Conservation (phyloP, 2,797 vertebrate species). For the Enteromius viviparus region DNA sequence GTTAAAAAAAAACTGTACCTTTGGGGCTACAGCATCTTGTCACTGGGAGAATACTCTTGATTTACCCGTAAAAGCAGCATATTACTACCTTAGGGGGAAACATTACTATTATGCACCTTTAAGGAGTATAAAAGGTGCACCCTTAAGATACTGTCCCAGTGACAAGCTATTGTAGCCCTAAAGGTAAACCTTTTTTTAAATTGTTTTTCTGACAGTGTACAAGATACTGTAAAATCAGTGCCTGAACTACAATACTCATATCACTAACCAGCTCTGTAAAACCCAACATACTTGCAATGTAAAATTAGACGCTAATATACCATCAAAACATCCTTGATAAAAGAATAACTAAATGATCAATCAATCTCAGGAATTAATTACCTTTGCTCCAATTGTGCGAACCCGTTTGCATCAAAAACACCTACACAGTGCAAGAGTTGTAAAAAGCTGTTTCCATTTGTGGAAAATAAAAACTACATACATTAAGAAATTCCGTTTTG, state of each 20-base stretch:
- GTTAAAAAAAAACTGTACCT: not conserved
- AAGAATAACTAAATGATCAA: conserved; percentile 19
- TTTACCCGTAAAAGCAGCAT: not conserved
- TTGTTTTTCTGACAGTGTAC: not conserved
- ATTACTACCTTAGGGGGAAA: not conserved
- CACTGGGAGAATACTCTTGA: not conserved
- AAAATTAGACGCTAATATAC: not conserved
- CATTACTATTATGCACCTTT: not conserved
- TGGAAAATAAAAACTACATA: conserved; percentile 34
- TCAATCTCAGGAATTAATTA: conserved; percentile 72
- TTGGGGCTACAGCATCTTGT: conserved; percentile 3
- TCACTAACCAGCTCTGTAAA: not conserved
- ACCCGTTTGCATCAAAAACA: conserved; percentile 61
- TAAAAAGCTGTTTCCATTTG: not conserved
- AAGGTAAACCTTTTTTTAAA: not conserved
- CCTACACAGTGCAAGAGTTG: conserved; percentile 63
- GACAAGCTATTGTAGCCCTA: not conserved
- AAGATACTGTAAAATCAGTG: not conserved
- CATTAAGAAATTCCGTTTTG: not conserved
- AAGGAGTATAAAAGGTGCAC: not conserved
- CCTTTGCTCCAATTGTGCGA: conserved; percentile 64
- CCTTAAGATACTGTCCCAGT: not conserved
- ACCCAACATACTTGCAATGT: not conserved
- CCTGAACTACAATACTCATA: not conserved
- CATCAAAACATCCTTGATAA: not conserved